Percentiles rank a stretch among this genome's conserved stretches.
Conservation (phyloP, 2,888 invertebrate species). For the Cephus nigrinus region DNA sequence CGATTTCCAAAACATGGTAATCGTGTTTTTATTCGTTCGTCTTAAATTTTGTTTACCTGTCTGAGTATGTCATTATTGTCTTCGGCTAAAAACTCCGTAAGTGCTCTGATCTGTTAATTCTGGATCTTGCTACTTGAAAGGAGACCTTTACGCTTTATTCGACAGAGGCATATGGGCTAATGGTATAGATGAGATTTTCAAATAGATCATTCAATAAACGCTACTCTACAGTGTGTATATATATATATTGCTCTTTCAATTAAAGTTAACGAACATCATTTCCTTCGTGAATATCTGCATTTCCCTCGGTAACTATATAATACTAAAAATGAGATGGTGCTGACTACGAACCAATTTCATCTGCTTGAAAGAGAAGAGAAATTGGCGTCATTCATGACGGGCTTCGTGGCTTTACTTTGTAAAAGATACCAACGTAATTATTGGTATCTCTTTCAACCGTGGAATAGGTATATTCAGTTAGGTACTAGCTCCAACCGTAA, state of each 20-base stretch:
- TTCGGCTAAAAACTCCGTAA: neutral
- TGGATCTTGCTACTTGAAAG: neutral
- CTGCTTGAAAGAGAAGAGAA: slow-evolving; percentile 44
- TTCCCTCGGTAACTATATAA: neutral
- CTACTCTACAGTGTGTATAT: neutral
- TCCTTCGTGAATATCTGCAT: neutral
- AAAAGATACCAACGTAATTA: slow-evolving; percentile 46
- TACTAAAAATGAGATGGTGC: neutral
- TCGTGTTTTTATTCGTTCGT: neutral
- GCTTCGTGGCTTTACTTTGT: slow-evolving; percentile 43
- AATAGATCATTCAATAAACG: neutral
- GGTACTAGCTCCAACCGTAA: slow-evolving; percentile 31
- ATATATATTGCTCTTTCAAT: neutral
- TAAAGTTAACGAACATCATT: neutral
- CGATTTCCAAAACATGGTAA: neutral
- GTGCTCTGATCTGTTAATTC: neutral
- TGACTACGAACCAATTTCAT: slow-evolving; percentile 3
- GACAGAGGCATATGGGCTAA: neutral
- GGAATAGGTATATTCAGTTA: slow-evolving; percentile 41
- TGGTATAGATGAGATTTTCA: neutral
- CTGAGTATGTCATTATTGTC: neutral
- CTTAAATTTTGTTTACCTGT: neutral
- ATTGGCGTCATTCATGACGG: slow-evolving; percentile 46
- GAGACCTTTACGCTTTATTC: neutral
- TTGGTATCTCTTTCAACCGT: slow-evolving; percentile 45